phyloP scores from a whole-genome alignment of 1,140 invertebrate species.

The Ceratoteleas bidentatus region DNA sequence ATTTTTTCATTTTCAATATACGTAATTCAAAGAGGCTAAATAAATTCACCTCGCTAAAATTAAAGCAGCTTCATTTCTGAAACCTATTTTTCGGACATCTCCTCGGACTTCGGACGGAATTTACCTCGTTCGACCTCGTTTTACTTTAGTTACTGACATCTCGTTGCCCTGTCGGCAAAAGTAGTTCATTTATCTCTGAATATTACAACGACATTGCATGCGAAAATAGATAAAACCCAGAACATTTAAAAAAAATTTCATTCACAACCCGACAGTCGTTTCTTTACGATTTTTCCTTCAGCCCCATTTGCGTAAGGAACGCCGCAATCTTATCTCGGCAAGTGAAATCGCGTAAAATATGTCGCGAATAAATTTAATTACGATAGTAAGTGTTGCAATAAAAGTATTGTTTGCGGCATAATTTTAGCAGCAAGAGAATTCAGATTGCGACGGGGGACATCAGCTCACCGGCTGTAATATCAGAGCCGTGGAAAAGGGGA shows the following conservation, averaged over 20 bases:
- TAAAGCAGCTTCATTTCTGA: conserved; percentile 13
- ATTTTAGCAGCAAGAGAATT: conserved; percentile 40
- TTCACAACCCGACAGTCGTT: too few species aligned
- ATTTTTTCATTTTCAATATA: conserved; percentile 50
- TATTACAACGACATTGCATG: too few species aligned
- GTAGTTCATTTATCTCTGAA: too few species aligned
- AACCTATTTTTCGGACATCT: background rate
- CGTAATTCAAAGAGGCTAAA: conserved; percentile 17
- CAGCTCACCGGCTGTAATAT: conserved; percentile 45
- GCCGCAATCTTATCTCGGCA: background rate
- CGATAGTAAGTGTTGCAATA: conserved; percentile 47
- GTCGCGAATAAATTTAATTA: conserved; percentile 40
- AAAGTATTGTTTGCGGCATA: conserved; percentile 52
- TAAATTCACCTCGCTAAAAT: conserved; percentile 16
- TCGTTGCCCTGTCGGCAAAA: too few species aligned
- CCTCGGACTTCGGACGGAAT: background rate
- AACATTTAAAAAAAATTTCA: too few species aligned
- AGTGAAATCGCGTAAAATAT: conserved; percentile 28
- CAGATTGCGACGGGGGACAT: conserved; percentile 48
- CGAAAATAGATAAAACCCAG: too few species aligned
- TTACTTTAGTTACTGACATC: background rate
- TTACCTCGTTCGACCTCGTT: background rate
- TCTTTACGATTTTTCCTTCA: too few species aligned
- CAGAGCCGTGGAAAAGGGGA: conserved; percentile 39
- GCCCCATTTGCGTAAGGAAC: too few species aligned